Evolutionary conservation across 2,888 invertebrate species (phyloP).

Genomic region (Capitulum mitella): DNA sequence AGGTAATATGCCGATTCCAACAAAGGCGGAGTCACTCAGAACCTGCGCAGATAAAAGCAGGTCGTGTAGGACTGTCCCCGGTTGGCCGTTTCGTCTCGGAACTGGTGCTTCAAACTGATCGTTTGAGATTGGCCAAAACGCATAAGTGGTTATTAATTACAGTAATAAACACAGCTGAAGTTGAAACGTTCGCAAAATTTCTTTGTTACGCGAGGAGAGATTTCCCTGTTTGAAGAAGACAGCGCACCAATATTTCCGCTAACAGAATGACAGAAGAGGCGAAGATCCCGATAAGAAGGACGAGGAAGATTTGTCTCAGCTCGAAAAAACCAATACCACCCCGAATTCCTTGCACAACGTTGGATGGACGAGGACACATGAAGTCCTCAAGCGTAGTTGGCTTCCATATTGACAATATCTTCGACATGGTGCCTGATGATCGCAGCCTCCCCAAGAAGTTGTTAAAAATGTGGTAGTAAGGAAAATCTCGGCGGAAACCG

Average conservation of each 20-base stretch:
- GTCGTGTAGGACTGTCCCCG: too few relatives aligned
- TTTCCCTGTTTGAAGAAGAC: too few relatives aligned
- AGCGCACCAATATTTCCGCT: background rate
- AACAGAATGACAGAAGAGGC: background rate
- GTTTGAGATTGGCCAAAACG: too few relatives aligned
- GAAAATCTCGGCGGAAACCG: background rate
- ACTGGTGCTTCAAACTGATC: too few relatives aligned
- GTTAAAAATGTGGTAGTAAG: background rate
- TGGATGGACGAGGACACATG: background rate
- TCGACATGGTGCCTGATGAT: background rate
- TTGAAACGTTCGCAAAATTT: too few relatives aligned
- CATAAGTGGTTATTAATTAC: too few relatives aligned
- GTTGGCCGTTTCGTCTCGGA: too few relatives aligned
- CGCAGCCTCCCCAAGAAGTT: background rate
- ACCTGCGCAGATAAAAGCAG: too few relatives aligned
- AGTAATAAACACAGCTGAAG: too few relatives aligned
- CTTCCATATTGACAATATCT: background rate
- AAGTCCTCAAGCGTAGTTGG: background rate
- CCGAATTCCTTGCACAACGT: background rate
- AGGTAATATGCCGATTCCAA: too few relatives aligned
- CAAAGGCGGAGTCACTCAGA: too few relatives aligned
- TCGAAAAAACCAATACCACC: background rate
- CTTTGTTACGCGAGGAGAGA: too few relatives aligned
- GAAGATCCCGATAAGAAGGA: background rate
- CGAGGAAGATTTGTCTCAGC: background rate